Evolutionary conservation across 2,797 vertebrate genomes (phyloP).

Genomic region (Triplophysa bombifrons): DNA sequence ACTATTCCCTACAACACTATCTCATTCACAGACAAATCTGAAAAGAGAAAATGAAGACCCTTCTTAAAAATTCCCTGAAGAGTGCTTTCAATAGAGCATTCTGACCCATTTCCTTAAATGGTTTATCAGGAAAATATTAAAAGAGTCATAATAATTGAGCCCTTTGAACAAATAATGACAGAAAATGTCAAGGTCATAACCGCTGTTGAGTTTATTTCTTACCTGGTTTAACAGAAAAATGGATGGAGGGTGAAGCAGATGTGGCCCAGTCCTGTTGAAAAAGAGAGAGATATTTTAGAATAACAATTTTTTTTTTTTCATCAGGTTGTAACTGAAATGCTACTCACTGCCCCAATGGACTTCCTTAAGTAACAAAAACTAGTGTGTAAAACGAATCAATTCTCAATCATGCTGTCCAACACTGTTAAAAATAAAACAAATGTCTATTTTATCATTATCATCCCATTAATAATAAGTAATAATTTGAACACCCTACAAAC

Average conservation of each 20-base stretch:
- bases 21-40: slow-evolving; percentile 3
- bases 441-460: slow-evolving; percentile 1
- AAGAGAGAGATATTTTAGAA: background rate
- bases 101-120: slow-evolving; percentile 12
- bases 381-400: too few relatives aligned
- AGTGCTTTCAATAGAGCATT: background rate
- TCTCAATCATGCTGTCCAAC: too few relatives aligned
- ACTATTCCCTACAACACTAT: background rate
- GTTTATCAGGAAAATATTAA: slow-evolving; percentile 8
- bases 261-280: background rate
- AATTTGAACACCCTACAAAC: background rate
- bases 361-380: too few relatives aligned
- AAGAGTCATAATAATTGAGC: background rate
- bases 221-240: slow-evolving; percentile 10
- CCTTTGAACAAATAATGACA: background rate
- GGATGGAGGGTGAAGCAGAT: background rate
- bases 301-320: background rate
- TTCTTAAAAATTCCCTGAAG: background rate
- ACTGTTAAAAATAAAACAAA: background rate
- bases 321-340: too few relatives aligned
- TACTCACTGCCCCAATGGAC: too few relatives aligned
- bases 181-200: slow-evolving; percentile 12
- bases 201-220: background rate
- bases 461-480: slow-evolving; percentile 6
- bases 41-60: background rate